Conservation (phyloP, 2,113 vertebrate species). For the Petrocephalus microphthalmus region DNA sequence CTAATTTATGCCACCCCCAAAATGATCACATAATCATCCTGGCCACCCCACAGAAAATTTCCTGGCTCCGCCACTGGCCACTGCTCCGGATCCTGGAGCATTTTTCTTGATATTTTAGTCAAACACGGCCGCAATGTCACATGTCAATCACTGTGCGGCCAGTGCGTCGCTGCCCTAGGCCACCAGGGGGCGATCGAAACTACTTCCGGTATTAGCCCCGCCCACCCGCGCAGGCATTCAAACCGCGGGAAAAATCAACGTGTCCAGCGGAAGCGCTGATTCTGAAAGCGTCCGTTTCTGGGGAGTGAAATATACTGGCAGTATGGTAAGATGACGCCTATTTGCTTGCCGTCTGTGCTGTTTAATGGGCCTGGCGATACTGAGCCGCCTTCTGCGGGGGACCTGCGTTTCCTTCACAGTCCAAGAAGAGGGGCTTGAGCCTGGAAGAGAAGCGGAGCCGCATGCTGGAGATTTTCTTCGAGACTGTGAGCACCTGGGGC, state of each 20-base stretch:
- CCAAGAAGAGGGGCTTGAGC: conserved; percentile 92
- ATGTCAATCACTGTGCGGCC: background rate
- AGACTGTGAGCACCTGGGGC: conserved; percentile 68
- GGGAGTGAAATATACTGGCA: background rate
- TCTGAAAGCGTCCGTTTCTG: background rate
- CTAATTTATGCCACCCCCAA: no score
- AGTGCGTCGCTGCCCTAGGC: no score
- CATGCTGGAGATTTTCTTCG: conserved; percentile 99
- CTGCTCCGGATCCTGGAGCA: no score
- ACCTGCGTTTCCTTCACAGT: conserved; percentile 57
- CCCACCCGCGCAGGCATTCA: background rate
- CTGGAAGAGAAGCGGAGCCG: conserved; percentile 88
- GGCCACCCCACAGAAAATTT: no score
- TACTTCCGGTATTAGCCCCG: background rate
- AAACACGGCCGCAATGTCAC: background rate
- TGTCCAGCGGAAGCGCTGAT: no score
- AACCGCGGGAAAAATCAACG: conserved; percentile 9
- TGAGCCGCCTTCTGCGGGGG: background rate
- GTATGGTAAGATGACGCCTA: background rate
- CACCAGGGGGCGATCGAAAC: background rate
- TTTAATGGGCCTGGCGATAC: background rate
- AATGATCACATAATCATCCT: no score
- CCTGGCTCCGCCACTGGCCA: no score
- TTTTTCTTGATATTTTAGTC: no score
- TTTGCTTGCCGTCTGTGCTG: background rate